A percentile compares a stretch with the other conserved stretches of the same genome.
Conservation (phyloP, 2,113 vertebrate genomes). For the Synchiropus splendidus region DNA sequence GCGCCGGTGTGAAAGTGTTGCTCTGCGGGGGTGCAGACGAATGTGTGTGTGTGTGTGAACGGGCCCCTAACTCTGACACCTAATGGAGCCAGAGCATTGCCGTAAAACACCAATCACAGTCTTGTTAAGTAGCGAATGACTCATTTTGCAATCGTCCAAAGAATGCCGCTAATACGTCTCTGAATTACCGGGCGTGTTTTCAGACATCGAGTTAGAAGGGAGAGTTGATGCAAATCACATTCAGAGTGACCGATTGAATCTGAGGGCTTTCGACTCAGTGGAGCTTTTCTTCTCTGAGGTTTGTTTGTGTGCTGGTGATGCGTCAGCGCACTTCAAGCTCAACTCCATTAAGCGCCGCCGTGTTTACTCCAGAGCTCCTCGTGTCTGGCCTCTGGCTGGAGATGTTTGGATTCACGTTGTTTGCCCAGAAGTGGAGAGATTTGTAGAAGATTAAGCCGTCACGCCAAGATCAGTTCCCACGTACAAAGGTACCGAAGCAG, state of each 20-base stretch:
- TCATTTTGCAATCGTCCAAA: no score
- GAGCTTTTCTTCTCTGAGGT: no score
- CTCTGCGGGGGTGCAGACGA: constrained; percentile 28
- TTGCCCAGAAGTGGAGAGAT: constrained; percentile 26
- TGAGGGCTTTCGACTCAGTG: constrained; percentile 49
- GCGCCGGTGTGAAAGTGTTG: constrained; percentile 52
- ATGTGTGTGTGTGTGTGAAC: constrained; percentile 33
- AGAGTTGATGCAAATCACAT: no score
- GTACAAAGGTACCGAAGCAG: no score
- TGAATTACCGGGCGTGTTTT: constrained; percentile 3
- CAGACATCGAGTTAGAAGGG: constrained; percentile 36
- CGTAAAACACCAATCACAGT: neutral
- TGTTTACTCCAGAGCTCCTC: constrained; percentile 14
- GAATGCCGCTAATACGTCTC: no score
- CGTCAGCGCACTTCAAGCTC: constrained; percentile 12
- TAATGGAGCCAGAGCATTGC: neutral
- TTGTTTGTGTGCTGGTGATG: constrained; percentile 8
- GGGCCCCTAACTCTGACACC: no score
- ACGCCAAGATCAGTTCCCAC: constrained; percentile 1
- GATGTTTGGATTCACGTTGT: constrained; percentile 7
- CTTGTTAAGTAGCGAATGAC: neutral
- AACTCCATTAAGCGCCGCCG: constrained; percentile 14
- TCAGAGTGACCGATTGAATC: constrained; percentile 34
- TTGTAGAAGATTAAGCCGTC: constrained; percentile 41
- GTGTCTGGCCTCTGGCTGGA: constrained; percentile 9